These are phyloP conservation scores for Acanthosepion esculentum DNA, from an alignment of 2,888 invertebrate species.

Conservation along the genomic window DNA sequence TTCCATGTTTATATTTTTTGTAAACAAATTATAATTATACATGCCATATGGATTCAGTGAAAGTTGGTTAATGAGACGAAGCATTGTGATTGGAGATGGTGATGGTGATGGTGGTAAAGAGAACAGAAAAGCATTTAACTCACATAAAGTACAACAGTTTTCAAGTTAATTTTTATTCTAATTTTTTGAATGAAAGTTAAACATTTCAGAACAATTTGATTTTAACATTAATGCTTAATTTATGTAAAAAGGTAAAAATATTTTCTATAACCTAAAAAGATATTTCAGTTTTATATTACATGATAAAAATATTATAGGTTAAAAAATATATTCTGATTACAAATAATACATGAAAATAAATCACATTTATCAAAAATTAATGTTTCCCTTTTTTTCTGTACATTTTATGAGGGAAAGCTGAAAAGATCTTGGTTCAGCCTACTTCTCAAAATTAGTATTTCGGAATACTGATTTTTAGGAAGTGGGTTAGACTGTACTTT, in stretches of 20 bases:
- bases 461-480: too few relatives aligned
- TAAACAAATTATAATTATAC: neutral
- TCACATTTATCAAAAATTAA: neutral
- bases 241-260: neutral
- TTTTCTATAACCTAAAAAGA: neutral
- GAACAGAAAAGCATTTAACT: neutral
- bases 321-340: neutral
- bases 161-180: neutral
- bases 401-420: neutral
- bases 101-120: neutral
- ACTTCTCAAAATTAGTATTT: too few relatives aligned
- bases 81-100: neutral
- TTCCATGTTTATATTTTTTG: neutral
- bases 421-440: too few relatives aligned
- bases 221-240: neutral
- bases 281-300: neutral
- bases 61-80: neutral
- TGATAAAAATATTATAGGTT: neutral
- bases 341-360: neutral
- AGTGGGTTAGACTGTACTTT: too few relatives aligned
- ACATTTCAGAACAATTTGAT: too few relatives aligned
- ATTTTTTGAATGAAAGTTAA: neutral
- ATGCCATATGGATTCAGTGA: neutral
- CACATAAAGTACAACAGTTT: constrained; percentile 9
- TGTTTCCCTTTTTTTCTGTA: neutral